Evolutionary conservation across 1,140 invertebrate genomes (phyloP), one percentile per base, ranked within the genome.

Genomic region (Sycobia sp.): DNA sequence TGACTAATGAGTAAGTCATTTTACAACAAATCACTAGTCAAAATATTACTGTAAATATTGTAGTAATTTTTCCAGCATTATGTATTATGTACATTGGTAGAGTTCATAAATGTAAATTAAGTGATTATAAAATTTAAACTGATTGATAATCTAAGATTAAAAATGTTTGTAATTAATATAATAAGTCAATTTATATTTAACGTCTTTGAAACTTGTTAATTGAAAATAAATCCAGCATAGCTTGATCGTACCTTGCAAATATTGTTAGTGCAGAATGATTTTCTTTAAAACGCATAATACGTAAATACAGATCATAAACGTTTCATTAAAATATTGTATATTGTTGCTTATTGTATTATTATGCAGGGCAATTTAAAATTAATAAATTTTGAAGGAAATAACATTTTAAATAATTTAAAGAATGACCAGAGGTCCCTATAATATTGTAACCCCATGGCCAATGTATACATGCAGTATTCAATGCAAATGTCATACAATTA

Each of bases 271-370:
- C 20, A 57, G 44, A 57, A 34, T 50, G 9, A 43, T 51, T 49
- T 55, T 27, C 16, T 62, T 49, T 36, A 38, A 32, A 53, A 34
- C n/a, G 27, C 50, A 47, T 62, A 62, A 65, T 27, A 62, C 23
- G 51, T 38, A 62, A 25, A 46, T 20, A 49, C 29, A 53, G 5
- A 29, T 53, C 47, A 51, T 39, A 50, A 68, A 67, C 67, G 50
- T 67, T 64, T 69, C 39, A 63, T 16, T 60, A 7, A 66, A 66
- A 57, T 25, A 55, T 44, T 60, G 38, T 66, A 68, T 46, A 66
- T 69, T 68, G 65, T 72, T 71, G 62, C 58, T 41, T 69, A 61
- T 69, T 67, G 54, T 53, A 67, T 65, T 61, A 68, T 69, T 69
- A 49, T 59, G 49, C 51, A 58, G 39, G 66, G 57, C 41, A 58